Percentiles rank a stretch among this genome's conserved stretches.
phyloP scores from a whole-genome alignment of 2,888 invertebrate genomes.

The Myopa tessellatipennis region DNA sequence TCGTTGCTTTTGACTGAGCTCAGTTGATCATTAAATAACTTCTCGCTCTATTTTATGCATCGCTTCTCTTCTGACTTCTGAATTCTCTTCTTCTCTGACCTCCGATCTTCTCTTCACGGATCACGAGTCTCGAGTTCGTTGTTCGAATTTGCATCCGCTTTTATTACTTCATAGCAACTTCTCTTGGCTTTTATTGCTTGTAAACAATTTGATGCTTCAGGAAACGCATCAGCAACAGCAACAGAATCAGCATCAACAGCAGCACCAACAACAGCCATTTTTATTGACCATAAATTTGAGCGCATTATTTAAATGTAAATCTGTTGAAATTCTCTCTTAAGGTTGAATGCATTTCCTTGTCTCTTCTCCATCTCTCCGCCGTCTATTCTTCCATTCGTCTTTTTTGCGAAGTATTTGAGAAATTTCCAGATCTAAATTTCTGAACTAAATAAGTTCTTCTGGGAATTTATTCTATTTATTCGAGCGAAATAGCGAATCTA shows the following conservation, averaged over 20 bases:
- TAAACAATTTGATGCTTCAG: background rate
- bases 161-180: background rate
- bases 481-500: too few species aligned
- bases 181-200: background rate
- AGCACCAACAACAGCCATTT: background rate
- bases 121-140: background rate
- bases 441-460: too few species aligned
- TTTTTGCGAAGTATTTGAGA: background rate
- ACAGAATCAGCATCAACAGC: background rate
- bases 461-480: too few species aligned
- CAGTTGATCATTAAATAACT: too few species aligned
- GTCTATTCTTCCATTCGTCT: too few species aligned
- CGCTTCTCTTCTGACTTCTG: too few species aligned
- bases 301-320: background rate
- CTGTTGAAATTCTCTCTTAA: background rate
- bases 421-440: background rate
- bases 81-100: too few species aligned
- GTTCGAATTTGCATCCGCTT: background rate
- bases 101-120: too few species aligned
- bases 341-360: background rate
- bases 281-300: background rate
- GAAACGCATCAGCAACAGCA: background rate
- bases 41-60: too few species aligned
- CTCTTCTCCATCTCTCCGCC: background rate
- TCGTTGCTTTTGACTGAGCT: too few species aligned